Conservation (phyloP, 92 coral and sea anemone genomes). For the Hydrozoanthus gracilis region DNA sequence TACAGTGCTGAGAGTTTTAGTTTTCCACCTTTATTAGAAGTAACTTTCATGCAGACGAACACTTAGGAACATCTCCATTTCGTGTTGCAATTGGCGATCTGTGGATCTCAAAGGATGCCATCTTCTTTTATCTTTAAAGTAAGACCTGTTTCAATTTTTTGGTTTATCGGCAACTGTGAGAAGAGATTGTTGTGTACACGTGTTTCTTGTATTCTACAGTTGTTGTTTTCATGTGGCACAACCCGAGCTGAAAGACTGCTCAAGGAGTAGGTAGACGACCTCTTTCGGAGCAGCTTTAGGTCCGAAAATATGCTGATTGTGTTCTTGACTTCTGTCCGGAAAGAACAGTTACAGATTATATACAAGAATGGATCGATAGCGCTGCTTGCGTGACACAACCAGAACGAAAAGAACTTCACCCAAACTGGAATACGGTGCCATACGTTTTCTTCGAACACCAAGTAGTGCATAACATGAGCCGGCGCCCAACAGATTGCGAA, state of each 20-base stretch:
- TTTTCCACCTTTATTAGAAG: no score
- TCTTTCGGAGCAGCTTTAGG: background rate
- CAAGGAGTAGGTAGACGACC: background rate
- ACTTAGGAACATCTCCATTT: no score
- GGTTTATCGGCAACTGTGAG: background rate
- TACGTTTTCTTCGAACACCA: conserved; percentile 28
- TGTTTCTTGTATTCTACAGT: background rate
- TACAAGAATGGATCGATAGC: conserved; percentile 79
- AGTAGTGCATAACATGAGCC: conserved; percentile 73
- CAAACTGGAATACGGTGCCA: conserved; percentile 44
- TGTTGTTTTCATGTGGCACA: background rate
- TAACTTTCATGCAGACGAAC: no score
- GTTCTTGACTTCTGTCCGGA: conserved; percentile 42
- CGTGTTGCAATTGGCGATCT: no score
- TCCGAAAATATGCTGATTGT: background rate
- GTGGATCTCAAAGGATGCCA: no score
- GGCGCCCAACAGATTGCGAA: conserved; percentile 81
- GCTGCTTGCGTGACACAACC: conserved; percentile 74
- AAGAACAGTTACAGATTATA: conserved; percentile 32
- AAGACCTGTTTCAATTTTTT: no score
- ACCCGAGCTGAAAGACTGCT: background rate
- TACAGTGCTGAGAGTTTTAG: no score
- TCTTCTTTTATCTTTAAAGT: no score
- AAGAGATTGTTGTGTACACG: background rate
- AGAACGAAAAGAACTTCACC: conserved; percentile 65